Evolutionary conservation across 2,888 invertebrate species (phyloP).

Genomic region (Ormyrus thymus): DNA sequence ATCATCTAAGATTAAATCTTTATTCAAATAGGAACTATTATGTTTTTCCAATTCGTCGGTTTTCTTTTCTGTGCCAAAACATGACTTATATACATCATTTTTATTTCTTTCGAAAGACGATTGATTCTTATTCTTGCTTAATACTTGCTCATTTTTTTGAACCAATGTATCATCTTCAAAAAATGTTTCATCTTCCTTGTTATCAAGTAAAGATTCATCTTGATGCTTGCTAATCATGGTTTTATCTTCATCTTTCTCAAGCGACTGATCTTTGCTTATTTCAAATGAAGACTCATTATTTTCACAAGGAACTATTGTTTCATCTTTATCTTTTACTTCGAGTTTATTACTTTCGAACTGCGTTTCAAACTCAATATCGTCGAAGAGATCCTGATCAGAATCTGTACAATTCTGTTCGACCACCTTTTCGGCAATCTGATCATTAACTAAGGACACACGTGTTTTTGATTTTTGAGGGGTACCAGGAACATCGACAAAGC

Average conservation of each 20-base stretch:
- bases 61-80: background rate
- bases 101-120: background rate
- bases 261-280: too few species aligned
- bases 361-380: slow-evolving; percentile 45
- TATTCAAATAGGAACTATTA: too few species aligned
- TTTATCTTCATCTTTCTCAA: slow-evolving; percentile 1
- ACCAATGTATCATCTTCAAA: too few species aligned
- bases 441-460: background rate
- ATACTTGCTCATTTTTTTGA: too few species aligned
- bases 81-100: background rate
- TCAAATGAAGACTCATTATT: background rate
- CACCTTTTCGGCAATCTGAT: background rate
- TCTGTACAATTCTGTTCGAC: slow-evolving; percentile 2
- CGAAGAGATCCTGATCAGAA: slow-evolving; percentile 44
- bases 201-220: too few species aligned
- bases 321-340: background rate
- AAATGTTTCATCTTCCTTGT: too few species aligned
- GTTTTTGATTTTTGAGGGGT: slow-evolving; percentile 25
- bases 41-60: background rate
- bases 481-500: background rate
- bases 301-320: background rate
- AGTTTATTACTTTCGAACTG: slow-evolving; percentile 10
- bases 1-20: too few species aligned
- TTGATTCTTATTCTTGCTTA: background rate
- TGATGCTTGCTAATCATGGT: background rate